Evolutionary conservation across 1,140 invertebrate genomes (phyloP), one percentile per base, ranked within the genome.

Genomic region (Papilio polyxenes): DNA sequence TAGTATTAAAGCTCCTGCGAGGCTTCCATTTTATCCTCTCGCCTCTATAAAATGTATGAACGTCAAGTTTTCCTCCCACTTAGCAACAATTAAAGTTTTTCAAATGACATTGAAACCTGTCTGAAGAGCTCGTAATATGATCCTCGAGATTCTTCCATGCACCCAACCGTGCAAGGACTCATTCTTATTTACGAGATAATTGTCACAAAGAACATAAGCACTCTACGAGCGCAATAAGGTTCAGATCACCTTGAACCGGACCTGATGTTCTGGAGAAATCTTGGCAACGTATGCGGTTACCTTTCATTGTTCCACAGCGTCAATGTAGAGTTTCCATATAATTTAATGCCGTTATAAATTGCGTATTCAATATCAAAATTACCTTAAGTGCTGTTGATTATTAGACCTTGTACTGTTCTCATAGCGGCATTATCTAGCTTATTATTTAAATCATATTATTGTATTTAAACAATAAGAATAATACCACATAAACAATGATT

Each of bases 131-230:
- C 89, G 90, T 91, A 92, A 92, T 89, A 89, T 84, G 87, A 93
- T 85, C 89, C 89, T 84, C 89, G 88, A 87, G 89, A 91, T 89
- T 88, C 86, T 87, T 88, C 86, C 85, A 85, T 76, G 88, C 91
- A 91, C 84, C 90, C 83, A 86, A 89, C 89, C 91, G 91, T 91
- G 84, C 90, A 93, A 93, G 92, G 92, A 90, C 91, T 88, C 85
- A 80, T 78, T 85, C 80, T 89, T 82, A 90, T 89, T 89, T 90
- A 75, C 17, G n/a, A 48, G 74, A 20, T 75, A 31, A 77, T 77
- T 77, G 75, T 53, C 75, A 53, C 75, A 77, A 53, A 53, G 75
- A 53, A 77, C 44, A 77, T 77, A 77, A 37, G 72, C 76, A 84
- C 85, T 83, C 84, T 80, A 48, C 74, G 40, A 48, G 80, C 78